Percentiles rank a stretch among this genome's conserved stretches.
These are phyloP conservation scores for Grammomys surdaster DNA, from an alignment of 2,113 vertebrate genomes.

Conservation along the genomic window DNA sequence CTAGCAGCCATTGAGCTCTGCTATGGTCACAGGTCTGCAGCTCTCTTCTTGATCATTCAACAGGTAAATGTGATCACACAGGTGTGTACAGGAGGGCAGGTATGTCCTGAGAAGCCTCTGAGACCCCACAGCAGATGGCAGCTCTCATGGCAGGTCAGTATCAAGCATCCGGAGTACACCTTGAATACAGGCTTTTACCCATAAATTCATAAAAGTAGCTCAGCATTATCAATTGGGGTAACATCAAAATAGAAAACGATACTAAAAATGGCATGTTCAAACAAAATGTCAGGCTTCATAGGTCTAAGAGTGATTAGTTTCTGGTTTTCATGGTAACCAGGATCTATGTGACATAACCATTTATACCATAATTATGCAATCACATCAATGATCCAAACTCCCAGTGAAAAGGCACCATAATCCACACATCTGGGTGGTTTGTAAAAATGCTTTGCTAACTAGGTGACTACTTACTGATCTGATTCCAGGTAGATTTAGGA, in stretches of 20 bases:
- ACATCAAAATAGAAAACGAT: constrained; percentile 27
- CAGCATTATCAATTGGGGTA: neutral
- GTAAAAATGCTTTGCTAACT: constrained; percentile 30
- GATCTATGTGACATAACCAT: constrained; percentile 25
- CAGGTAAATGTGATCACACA: neutral
- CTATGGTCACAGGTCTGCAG: neutral
- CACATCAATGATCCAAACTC: constrained; percentile 28
- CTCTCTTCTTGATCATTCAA: neutral
- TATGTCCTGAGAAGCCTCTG: neutral
- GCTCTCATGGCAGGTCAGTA: neutral
- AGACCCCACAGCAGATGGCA: neutral
- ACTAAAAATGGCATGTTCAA: constrained; percentile 49
- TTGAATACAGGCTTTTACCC: neutral
- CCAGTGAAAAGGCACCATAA: neutral
- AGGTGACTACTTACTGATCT: constrained; percentile 92
- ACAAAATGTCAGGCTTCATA: constrained; percentile 19
- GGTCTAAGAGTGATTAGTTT: constrained; percentile 21
- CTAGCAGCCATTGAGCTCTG: neutral
- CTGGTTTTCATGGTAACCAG: neutral
- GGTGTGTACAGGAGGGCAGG: neutral
- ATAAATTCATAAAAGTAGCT: neutral
- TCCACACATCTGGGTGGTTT: neutral
- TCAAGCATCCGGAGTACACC: neutral
- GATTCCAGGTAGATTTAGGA: constrained; percentile 98
- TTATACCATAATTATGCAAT: constrained; percentile 9